Evolutionary conservation across 2,888 invertebrate species (phyloP).

Genomic region (Drosophila vallismaia): DNA sequence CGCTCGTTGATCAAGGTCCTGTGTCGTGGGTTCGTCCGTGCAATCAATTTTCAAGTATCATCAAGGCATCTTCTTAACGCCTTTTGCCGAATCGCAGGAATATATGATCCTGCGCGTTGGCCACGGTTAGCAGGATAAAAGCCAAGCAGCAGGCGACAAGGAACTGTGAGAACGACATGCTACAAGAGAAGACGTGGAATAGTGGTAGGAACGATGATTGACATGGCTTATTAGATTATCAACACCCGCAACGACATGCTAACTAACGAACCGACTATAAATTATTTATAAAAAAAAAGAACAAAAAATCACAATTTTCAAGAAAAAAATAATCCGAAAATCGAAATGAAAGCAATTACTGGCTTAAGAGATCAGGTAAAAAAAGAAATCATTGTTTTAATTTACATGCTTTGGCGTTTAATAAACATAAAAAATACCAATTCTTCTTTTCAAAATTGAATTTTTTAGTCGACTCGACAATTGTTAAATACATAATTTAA

Average conservation of each 20-base stretch:
- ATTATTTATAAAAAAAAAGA: constrained; percentile 2
- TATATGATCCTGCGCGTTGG: constrained; percentile 87
- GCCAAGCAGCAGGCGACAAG: constrained; percentile 63
- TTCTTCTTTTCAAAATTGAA: constrained; percentile 10
- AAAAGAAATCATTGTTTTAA: constrained; percentile 38
- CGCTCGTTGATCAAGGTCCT: constrained; percentile 50
- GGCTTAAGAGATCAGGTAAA: constrained; percentile 26
- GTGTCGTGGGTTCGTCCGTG: constrained; percentile 22
- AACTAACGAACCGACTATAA: not conserved
- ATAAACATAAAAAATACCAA: constrained; percentile 30
- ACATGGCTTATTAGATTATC: constrained; percentile 40
- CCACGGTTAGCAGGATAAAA: constrained; percentile 58
- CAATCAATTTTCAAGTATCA: not conserved
- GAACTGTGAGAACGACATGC: constrained; percentile 80
- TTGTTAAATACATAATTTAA: not conserved
- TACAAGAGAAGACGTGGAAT: constrained; percentile 39
- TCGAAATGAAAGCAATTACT: constrained; percentile 43
- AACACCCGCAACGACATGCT: not conserved
- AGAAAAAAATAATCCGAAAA: constrained; percentile 23
- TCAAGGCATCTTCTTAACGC: constrained; percentile 85
- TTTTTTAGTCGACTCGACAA: not conserved
- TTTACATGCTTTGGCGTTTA: constrained; percentile 33
- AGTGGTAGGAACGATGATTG: constrained; percentile 31
- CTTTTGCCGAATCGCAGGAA: constrained; percentile 94
- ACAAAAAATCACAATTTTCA: constrained; percentile 2